Conservation (phyloP, 2,113 vertebrate species). For the Marmota flaviventris region DNA sequence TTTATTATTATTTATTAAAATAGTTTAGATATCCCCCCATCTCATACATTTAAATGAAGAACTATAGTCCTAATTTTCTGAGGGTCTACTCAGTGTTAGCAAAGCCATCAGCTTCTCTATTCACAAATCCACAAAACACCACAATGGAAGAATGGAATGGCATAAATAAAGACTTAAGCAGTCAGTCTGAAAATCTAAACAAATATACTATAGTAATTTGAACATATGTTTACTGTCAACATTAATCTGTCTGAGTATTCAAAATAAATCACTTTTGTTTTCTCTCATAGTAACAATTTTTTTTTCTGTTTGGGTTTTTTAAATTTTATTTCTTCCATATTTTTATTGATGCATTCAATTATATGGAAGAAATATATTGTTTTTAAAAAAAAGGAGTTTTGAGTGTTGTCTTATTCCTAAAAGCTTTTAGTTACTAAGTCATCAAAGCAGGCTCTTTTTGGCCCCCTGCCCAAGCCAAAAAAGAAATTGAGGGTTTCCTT, state of each 20-base stretch:
- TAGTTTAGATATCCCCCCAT: neutral
- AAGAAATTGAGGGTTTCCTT: conserved; percentile 29
- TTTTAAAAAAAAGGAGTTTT: neutral
- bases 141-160: neutral
- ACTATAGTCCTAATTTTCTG: conserved; percentile 6
- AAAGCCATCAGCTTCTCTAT: conserved; percentile 12
- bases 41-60: conserved; percentile 50
- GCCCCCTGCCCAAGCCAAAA: conserved; percentile 16
- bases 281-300: neutral
- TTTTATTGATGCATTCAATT: too few relatives aligned
- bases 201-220: neutral
- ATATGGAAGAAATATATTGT: neutral
- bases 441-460: neutral
- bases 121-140: conserved; percentile 54
- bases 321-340: too few relatives aligned
- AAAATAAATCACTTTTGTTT: conserved; percentile 42
- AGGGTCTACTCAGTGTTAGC: neutral
- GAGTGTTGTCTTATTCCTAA: conserved; percentile 13
- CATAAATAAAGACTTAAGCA: neutral
- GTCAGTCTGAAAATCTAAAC: conserved; percentile 14
- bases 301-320: too few relatives aligned
- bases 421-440: conserved; percentile 30
- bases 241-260: neutral
- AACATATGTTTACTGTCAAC: neutral
- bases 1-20: conserved; percentile 50